A percentile compares a stretch with the other conserved stretches of the same genome.
Conservation (phyloP, 2,888 invertebrate species). For the Drosophila helvetica region DNA sequence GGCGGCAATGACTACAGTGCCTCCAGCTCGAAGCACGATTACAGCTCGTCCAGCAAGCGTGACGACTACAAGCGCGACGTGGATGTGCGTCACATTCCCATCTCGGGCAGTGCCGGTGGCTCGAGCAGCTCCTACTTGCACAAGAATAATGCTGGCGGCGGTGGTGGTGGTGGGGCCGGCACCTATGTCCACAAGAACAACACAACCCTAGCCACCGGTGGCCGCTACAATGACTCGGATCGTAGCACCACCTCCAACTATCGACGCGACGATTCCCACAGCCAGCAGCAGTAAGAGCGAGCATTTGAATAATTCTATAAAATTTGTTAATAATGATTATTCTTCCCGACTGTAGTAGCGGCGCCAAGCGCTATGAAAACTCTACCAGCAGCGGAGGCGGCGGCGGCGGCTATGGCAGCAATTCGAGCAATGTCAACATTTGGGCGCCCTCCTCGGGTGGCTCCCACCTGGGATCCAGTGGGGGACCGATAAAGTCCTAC, state of each 20-base stretch:
- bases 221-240: slow-evolving; percentile 76
- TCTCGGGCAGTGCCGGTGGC: slow-evolving; percentile 55
- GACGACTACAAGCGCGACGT: slow-evolving; percentile 83
- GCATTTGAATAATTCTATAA: background rate
- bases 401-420: slow-evolving; percentile 66
- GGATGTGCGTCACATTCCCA: slow-evolving; percentile 81
- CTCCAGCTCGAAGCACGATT: slow-evolving; percentile 77
- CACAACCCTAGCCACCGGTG: slow-evolving; percentile 55
- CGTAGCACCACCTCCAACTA: slow-evolving; percentile 73
- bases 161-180: slow-evolving; percentile 25
- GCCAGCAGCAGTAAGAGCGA: slow-evolving; percentile 58
- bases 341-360: slow-evolving; percentile 30
- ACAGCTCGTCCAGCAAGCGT: slow-evolving; percentile 74
- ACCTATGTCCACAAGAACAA: slow-evolving; percentile 71
- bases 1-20: slow-evolving; percentile 73
- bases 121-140: slow-evolving; percentile 72
- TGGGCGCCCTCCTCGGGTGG: slow-evolving; percentile 73
- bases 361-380: slow-evolving; percentile 82
- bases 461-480: slow-evolving; percentile 64
- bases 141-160: slow-evolving; percentile 57
- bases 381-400: slow-evolving; percentile 63
- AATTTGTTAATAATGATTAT: background rate
- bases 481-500: slow-evolving; percentile 81
- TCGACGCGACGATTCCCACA: slow-evolving; percentile 74
- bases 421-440: slow-evolving; percentile 65